A percentile compares a stretch with the other conserved stretches of the same genome.
These are phyloP conservation scores for Lepisosteus osseus DNA, from an alignment of 2,113 vertebrate species.

Conservation along the genomic window DNA sequence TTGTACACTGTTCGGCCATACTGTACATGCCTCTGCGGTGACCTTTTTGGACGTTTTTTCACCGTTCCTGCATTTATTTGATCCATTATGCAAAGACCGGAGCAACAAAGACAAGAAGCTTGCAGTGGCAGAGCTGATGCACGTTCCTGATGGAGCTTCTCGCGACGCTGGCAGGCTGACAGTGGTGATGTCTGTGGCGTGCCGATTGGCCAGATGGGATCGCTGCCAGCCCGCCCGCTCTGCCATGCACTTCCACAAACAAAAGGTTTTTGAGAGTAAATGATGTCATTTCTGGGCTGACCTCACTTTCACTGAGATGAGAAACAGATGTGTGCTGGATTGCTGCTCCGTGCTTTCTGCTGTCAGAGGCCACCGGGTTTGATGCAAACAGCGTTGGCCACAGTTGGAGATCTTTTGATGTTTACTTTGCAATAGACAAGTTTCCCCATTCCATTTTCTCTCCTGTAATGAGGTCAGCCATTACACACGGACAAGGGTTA, in stretches of 20 bases:
- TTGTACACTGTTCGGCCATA: too few species aligned
- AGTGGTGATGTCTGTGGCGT: not conserved
- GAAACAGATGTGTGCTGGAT: conserved; percentile 22
- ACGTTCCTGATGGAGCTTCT: not conserved
- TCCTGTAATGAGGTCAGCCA: conserved; percentile 14
- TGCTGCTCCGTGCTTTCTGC: not conserved
- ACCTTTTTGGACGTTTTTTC: too few species aligned
- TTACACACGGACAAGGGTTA: conserved; percentile 5
- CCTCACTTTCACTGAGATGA: conserved; percentile 20
- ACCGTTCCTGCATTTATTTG: too few species aligned
- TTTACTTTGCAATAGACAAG: not conserved
- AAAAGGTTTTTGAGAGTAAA: conserved; percentile 1
- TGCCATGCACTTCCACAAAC: not conserved
- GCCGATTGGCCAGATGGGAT: not conserved
- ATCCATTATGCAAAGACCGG: too few species aligned
- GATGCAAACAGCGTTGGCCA: conserved; percentile 3
- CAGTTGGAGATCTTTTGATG: conserved; percentile 1
- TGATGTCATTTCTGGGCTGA: conserved; percentile 14
- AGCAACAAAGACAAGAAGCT: too few species aligned
- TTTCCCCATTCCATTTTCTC: conserved; percentile 6
- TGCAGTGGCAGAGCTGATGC: too few species aligned
- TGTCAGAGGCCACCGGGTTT: not conserved
- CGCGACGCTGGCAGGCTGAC: not conserved
- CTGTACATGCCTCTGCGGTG: too few species aligned
- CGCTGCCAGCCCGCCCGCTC: not conserved